A percentile compares a stretch with the other conserved stretches of the same genome.
phyloP scores from a whole-genome alignment of 2,888 invertebrate species.

The Argynnis bischoffii region DNA sequence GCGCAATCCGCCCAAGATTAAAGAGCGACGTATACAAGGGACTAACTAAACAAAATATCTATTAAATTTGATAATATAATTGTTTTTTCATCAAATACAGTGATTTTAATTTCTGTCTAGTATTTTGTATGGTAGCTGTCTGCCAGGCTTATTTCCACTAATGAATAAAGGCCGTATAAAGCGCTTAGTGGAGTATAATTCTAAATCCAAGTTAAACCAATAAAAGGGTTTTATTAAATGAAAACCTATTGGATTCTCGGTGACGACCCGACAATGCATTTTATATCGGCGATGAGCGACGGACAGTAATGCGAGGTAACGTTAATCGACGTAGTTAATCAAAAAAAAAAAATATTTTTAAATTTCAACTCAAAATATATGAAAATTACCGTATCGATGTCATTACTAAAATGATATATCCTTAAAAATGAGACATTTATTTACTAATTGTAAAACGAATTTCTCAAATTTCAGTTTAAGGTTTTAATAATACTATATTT shows the following conservation, averaged over 20 bases:
- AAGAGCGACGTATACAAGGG: conserved; percentile 38
- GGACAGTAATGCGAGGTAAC: conserved; percentile 47
- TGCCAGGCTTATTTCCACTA: conserved; percentile 34
- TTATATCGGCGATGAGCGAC: conserved; percentile 51
- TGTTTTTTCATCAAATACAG: conserved; percentile 13
- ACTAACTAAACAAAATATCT: conserved; percentile 14
- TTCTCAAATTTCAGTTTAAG: too few relatives aligned
- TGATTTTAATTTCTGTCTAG: conserved; percentile 3
- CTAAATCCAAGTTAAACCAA: conserved; percentile 78
- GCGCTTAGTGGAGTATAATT: conserved; percentile 45
- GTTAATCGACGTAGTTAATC: conserved; percentile 21
- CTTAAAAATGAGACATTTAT: too few relatives aligned
- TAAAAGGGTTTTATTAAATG: conserved; percentile 79
- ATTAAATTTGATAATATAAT: conserved; percentile 18
- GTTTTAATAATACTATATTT: too few relatives aligned
- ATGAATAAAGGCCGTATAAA: conserved; percentile 43
- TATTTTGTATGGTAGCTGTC: conserved; percentile 31
- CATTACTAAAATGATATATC: too few relatives aligned
- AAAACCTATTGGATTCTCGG: conserved; percentile 77
- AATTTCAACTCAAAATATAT: not conserved
- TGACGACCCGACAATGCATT: conserved; percentile 61
- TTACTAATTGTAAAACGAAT: too few relatives aligned
- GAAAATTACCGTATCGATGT: not conserved
- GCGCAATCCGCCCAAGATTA: conserved; percentile 36
- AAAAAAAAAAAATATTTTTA: too few relatives aligned